Base-by-base conservation (phyloP, 2,888 invertebrate genomes). In the Thalpophila matura region DNA sequence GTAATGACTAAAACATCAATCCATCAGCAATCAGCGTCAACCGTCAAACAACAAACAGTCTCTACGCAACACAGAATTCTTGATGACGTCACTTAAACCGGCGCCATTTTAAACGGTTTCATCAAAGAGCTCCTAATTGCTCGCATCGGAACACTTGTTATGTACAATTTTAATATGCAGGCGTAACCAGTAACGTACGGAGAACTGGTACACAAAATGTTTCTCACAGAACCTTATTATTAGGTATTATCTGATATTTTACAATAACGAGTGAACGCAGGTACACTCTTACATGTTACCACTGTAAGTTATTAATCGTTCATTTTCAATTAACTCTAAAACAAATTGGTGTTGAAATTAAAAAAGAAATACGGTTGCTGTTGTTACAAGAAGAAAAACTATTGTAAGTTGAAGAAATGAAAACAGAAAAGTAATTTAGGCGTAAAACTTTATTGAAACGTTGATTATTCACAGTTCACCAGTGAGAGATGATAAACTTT, bases 101-200 rank as follows among this genome's bases (percentile, higher is more conserved):
- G 16, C 40, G 22, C 27, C 33, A 58, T 42, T 62, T 42, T 20
- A 35, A 49, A 33, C 31, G 6, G n/a, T 6, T 33, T 35, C 55
- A 33, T 56, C 38, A 49, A 54, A 64, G 50, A 49, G 54, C 54
- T 57, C 24, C 43, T 55, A 51, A 66, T 27, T 68, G 14, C 22
- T 42, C 9, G 12, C 16, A 24, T 16, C 6, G 6, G 5, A n/a
- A 16, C n/a, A 35, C 27, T 27, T 24, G 24, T 14, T 24, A 18
- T 24, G 26, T 33, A 14, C 18, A 12, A 24, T 26, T n/a, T 38
- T n/a, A 14, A 26, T 40, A 10, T 4, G 20, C 4, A 16, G n/a
- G 9, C 12, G 24, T n/a, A 24, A 24, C 37, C 3, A 20, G 33
- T 18, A 1, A 12, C 18, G 1, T 12, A 6, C 33, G 26, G 14